Evolutionary conservation across 2,888 invertebrate genomes (phyloP).

Genomic region (Diaperis boleti): DNA sequence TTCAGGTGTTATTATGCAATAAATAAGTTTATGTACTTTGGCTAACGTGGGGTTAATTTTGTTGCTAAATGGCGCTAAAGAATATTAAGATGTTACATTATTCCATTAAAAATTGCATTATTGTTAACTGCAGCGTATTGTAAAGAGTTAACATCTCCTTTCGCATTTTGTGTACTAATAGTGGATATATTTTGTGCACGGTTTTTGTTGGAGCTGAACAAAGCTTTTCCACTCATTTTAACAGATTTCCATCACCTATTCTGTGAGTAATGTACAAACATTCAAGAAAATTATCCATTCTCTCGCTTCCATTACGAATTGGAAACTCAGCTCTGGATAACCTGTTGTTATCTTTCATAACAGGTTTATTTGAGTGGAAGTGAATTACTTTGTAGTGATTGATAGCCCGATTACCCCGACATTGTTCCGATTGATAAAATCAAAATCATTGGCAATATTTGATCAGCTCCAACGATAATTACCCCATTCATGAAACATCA

Average conservation of each 20-base stretch:
- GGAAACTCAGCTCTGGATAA: conserved; percentile 11
- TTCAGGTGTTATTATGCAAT: too few relatives aligned
- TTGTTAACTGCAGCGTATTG: too few relatives aligned
- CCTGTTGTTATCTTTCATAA: conserved; percentile 27
- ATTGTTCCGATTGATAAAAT: conserved; percentile 26
- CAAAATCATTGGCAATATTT: conserved; percentile 11
- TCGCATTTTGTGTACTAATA: too few relatives aligned
- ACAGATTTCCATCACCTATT: not conserved
- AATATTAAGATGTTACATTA: too few relatives aligned
- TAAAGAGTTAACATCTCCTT: too few relatives aligned
- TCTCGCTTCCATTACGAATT: conserved; percentile 19
- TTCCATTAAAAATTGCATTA: too few relatives aligned
- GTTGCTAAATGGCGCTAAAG: too few relatives aligned
- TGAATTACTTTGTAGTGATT: conserved; percentile 18
- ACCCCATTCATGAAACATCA: conserved; percentile 22
- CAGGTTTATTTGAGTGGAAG: conserved; percentile 19
- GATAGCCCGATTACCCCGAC: conserved; percentile 17
- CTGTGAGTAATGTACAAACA: conserved; percentile 4
- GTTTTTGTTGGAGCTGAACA: too few relatives aligned
- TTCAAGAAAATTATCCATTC: conserved; percentile 18
- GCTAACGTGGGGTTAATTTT: too few relatives aligned
- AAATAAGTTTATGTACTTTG: too few relatives aligned
- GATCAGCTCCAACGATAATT: conserved; percentile 11
- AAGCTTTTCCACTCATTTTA: not conserved
- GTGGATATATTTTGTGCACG: too few relatives aligned